A percentile compares a stretch with the other conserved stretches of the same genome.
Conservation (phyloP, 2,113 vertebrate genomes). For the Alosa alosa region DNA sequence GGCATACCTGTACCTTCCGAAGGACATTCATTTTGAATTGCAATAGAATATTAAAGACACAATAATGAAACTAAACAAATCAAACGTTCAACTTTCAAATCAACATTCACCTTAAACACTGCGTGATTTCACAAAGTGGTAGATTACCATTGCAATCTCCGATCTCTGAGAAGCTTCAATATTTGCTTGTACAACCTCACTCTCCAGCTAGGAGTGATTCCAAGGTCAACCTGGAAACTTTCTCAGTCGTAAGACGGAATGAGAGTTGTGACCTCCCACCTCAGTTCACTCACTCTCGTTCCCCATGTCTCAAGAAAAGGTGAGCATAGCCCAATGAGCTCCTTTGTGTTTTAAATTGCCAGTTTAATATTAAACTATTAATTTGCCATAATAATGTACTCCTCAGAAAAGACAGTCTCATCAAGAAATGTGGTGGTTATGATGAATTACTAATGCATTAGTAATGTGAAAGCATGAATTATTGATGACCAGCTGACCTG, state of each 20-base stretch:
- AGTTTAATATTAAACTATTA: slow-evolving; percentile 59
- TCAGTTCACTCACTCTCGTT: slow-evolving; percentile 11
- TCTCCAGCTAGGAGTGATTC: slow-evolving; percentile 9
- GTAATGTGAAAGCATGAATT: slow-evolving; percentile 55
- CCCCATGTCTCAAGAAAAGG: slow-evolving; percentile 11
- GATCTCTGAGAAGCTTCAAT: neutral
- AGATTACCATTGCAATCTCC: neutral
- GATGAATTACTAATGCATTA: slow-evolving; percentile 58
- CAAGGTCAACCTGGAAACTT: slow-evolving; percentile 30
- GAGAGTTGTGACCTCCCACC: slow-evolving; percentile 14
- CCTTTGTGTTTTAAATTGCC: slow-evolving; percentile 57
- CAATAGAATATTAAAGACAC: neutral
- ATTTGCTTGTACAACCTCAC: neutral
- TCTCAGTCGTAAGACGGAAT: slow-evolving; percentile 35
- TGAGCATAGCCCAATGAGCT: slow-evolving; percentile 35
- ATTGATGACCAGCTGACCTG: slow-evolving; percentile 54
- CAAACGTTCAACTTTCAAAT: too few species aligned
- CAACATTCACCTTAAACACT: neutral
- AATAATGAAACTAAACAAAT: neutral
- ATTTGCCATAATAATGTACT: slow-evolving; percentile 58
- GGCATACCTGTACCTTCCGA: neutral
- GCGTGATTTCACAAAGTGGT: neutral
- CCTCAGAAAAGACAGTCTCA: slow-evolving; percentile 53
- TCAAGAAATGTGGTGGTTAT: slow-evolving; percentile 50
- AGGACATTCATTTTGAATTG: neutral